phyloP scores from a whole-genome alignment of 2,888 invertebrate genomes.

The Clepsis dumicolana region DNA sequence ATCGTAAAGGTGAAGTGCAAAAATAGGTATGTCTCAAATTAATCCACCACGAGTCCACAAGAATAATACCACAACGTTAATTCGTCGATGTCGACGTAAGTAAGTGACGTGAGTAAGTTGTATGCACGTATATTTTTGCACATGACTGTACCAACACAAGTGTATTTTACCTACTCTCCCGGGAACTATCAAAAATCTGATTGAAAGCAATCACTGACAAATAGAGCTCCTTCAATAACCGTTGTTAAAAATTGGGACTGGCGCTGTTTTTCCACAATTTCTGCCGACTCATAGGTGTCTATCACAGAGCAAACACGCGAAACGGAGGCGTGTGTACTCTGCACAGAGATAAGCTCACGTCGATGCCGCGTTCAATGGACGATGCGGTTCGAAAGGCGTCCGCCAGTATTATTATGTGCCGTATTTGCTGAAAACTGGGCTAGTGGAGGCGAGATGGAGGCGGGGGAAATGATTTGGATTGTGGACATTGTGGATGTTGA shows the following conservation, averaged over 20 bases:
- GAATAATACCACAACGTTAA: too few relatives aligned
- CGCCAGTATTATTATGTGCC: conserved; percentile 38
- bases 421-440: conserved; percentile 38
- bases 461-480: neutral
- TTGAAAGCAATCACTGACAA: neutral
- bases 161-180: too few relatives aligned
- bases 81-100: too few relatives aligned
- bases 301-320: conserved; percentile 18
- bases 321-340: conserved; percentile 34
- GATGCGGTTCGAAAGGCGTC: conserved; percentile 37
- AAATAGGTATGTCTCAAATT: too few relatives aligned
- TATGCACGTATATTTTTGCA: too few relatives aligned
- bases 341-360: conserved; percentile 43
- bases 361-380: conserved; percentile 44
- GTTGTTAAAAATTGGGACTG: conserved; percentile 1
- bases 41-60: too few relatives aligned
- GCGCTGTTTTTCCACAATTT: conserved; percentile 21
- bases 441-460: conserved; percentile 11
- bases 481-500: neutral
- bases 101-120: too few relatives aligned
- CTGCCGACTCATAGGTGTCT: conserved; percentile 8
- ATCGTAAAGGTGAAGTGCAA: too few relatives aligned
- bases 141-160: too few relatives aligned
- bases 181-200: neutral
- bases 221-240: neutral